These are phyloP conservation scores for Microctonus brassicae DNA, from an alignment of 2,888 invertebrate genomes.

Conservation along the genomic window DNA sequence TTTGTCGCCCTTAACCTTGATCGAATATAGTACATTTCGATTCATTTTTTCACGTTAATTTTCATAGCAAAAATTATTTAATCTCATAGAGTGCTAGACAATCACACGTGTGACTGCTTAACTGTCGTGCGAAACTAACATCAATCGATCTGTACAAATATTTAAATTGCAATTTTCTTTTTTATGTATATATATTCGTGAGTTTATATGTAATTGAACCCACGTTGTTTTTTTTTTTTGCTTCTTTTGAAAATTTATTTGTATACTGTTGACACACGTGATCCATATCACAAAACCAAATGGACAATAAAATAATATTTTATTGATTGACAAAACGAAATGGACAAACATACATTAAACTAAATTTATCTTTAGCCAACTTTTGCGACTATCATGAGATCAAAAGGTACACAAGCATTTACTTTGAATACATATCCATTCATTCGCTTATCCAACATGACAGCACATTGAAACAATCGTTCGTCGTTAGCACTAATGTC, in stretches of 20 bases:
- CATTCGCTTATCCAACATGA: too few relatives aligned
- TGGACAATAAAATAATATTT: neutral
- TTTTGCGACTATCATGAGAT: neutral
- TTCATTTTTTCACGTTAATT: neutral
- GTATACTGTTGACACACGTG: neutral
- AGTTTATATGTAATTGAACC: neutral
- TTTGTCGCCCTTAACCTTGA: too few relatives aligned
- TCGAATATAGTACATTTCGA: neutral
- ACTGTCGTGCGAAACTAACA: neutral
- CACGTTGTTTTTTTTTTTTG: neutral
- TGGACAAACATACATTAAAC: neutral
- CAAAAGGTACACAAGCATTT: neutral
- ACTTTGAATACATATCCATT: neutral
- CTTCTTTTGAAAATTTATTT: neutral
- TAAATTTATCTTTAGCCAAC: neutral
- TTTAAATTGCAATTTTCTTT: neutral
- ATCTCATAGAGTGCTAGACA: neutral
- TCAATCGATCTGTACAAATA: slow-evolving; percentile 2
- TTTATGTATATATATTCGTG: neutral
- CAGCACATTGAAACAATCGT: neutral
- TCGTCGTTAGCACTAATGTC: neutral
- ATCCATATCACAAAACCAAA: neutral
- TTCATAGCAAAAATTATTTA: neutral
- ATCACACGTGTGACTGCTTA: neutral
- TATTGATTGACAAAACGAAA: slow-evolving; percentile 3